Percentiles rank a stretch among this genome's conserved stretches.
Evolutionary conservation across 2,797 vertebrate genomes (phyloP).

Genomic region (Neomorphus geoffroyi): DNA sequence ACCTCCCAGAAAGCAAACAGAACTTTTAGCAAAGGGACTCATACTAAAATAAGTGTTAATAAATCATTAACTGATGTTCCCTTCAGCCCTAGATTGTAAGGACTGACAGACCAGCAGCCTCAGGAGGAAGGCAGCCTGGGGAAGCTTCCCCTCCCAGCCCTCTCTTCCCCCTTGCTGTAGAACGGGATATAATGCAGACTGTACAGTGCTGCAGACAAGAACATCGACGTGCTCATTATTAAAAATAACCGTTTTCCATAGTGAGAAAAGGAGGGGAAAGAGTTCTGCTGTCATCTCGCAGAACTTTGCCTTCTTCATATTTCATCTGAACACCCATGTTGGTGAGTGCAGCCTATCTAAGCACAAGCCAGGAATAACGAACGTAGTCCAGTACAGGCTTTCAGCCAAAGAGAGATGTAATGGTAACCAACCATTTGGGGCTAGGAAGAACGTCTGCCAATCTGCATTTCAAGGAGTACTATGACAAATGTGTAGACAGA

Average conservation of each 20-base stretch:
- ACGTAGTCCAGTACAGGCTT: background rate
- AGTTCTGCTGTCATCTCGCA: background rate
- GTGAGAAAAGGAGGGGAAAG: background rate
- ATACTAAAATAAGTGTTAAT: background rate
- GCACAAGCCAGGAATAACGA: background rate
- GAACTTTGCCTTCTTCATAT: background rate
- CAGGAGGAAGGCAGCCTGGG: background rate
- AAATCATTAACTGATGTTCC: background rate
- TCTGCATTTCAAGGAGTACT: background rate
- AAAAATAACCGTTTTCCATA: background rate
- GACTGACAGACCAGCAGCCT: background rate
- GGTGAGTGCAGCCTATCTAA: background rate
- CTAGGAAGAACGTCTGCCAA: background rate
- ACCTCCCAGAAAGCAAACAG: background rate
- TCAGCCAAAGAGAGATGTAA: background rate
- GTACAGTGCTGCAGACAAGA: background rate
- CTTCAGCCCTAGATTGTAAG: background rate
- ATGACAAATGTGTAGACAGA: background rate
- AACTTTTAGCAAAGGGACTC: background rate
- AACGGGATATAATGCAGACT: background rate
- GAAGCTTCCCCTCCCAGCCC: background rate
- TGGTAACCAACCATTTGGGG: background rate
- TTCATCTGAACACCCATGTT: background rate
- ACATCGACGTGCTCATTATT: fast-evolving
- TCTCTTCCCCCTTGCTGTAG: background rate